Evolutionary conservation across 2,113 vertebrate species (phyloP), one percentile per base, ranked within the genome.

Genomic region (Cyprinus carpio): DNA sequence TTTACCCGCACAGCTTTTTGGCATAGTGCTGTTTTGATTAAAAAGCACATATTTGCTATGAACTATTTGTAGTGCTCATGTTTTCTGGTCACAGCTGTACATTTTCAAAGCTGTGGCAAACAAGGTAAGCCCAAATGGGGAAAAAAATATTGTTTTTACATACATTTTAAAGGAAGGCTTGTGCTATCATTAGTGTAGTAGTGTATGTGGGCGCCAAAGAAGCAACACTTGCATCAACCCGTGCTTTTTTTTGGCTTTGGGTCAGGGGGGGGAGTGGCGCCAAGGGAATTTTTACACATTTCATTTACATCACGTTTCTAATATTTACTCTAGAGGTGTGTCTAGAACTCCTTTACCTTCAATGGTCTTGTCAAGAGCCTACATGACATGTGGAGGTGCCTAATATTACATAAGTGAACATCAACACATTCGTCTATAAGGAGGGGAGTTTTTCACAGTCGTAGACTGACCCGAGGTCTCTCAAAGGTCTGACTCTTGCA

Each of bases 31-130:
- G 89, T 93, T 93, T 91, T 90, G 74, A 87, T 88, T 89, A 87
- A 85, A 80, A 80, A 69, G 88, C 84, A 89, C 86, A 88, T 93
- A 92, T 95, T 95, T 95, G 89, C 90, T 81, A 54, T 89, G 29
- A 65, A 82, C 91, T 95, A 95, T 95, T 94, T 92, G 85, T 29
- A 90, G 92, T 23, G 37, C 49, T 34, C 49, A 56, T 83, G 74
- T 85, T 90, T 34, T 72, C 76, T 88, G 86, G 88, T 89, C 86
- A 79, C 87, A 84, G 62, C 69, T 87, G 64, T 20, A 18, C 31
- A 27, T 64, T 51, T 84, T 93, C 90, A 86, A 90, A 92, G 88
- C n/a, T 77, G 56, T 85, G 60, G 91, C 85, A 94, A 94, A 94
- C 90, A 93, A 76, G 89, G 67, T 82, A 89, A 89, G 84, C 88